These are phyloP conservation scores for Poeciliopsis gracilis DNA, from an alignment of 2,797 vertebrate genomes.

Conservation along the genomic window DNA sequence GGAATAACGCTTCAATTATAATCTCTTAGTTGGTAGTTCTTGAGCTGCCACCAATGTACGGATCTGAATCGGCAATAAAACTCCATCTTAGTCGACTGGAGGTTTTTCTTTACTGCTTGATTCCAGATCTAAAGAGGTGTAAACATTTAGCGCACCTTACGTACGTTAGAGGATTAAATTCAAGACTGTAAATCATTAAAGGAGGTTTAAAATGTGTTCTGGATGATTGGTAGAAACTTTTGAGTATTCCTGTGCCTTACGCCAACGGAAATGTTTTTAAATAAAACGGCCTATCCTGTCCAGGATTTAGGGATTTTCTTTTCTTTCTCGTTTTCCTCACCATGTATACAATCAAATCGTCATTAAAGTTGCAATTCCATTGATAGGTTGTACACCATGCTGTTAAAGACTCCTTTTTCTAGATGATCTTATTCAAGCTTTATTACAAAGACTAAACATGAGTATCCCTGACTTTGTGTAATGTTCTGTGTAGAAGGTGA, in stretches of 20 bases:
- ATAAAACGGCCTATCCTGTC: conserved; percentile 79
- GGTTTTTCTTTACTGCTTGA: conserved; percentile 61
- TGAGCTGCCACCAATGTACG: conserved; percentile 76
- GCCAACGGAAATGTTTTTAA: conserved; percentile 83
- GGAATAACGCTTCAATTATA: conserved; percentile 27
- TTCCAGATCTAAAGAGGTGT: conserved; percentile 70
- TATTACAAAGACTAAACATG: conserved; percentile 80
- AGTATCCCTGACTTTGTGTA: conserved; percentile 82
- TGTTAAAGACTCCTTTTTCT: conserved; percentile 83
- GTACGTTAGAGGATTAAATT: conserved; percentile 69
- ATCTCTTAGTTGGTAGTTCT: conserved; percentile 50
- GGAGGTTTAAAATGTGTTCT: conserved; percentile 71
- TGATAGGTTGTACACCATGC: conserved; percentile 83
- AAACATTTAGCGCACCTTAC: conserved; percentile 74
- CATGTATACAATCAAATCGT: conserved; percentile 72
- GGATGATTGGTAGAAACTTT: conserved; percentile 76
- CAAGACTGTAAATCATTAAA: conserved; percentile 65
- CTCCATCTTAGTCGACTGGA: conserved; percentile 56
- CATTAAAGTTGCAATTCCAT: conserved; percentile 74
- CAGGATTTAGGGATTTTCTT: conserved; percentile 60
- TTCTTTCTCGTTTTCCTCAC: conserved; percentile 70
- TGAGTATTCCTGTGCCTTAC: conserved; percentile 86
- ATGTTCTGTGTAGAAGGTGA: conserved; percentile 83
- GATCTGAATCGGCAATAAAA: conserved; percentile 55
- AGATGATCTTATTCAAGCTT: conserved; percentile 80